Conservation (phyloP, 2,797 vertebrate species). For the Galago senegalensis region DNA sequence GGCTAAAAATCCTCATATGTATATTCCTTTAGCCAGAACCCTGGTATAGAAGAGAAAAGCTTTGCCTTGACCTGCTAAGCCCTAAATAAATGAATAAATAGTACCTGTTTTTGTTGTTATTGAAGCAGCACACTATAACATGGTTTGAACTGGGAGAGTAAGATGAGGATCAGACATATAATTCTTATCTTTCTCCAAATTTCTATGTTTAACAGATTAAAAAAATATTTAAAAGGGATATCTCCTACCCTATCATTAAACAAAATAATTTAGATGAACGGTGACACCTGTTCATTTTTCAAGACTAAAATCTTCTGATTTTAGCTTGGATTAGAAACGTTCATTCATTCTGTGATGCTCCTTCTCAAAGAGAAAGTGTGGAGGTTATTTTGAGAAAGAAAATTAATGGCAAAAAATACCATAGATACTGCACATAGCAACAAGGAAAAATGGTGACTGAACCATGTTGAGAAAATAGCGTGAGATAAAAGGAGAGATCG, state of each 20-base stretch:
- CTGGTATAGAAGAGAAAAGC: slow-evolving; percentile 22
- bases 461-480: background rate
- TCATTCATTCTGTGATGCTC: slow-evolving; percentile 43
- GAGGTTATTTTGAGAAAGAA: slow-evolving; percentile 78
- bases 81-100: slow-evolving; percentile 3
- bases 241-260: background rate
- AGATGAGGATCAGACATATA: slow-evolving; percentile 1
- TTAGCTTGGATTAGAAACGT: slow-evolving; percentile 15
- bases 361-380: slow-evolving; percentile 31
- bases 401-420: slow-evolving; percentile 74
- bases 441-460: slow-evolving; percentile 50
- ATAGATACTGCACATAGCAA: slow-evolving; percentile 80
- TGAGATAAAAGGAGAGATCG: slow-evolving; percentile 36
- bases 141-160: slow-evolving; percentile 7
- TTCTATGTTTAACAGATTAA: background rate
- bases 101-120: slow-evolving; percentile 22
- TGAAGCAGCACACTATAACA: background rate
- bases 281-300: background rate
- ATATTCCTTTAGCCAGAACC: slow-evolving; percentile 36
- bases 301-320: slow-evolving; percentile 40
- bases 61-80: slow-evolving; percentile 23
- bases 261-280: slow-evolving; percentile 26
- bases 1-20: slow-evolving; percentile 21
- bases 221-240: background rate
- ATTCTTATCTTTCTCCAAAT: slow-evolving; percentile 17